Percentiles rank a stretch among this genome's conserved stretches.
These are phyloP conservation scores for Sarcophaga carnaria DNA, from an alignment of 2,888 invertebrate genomes.

Conservation along the genomic window DNA sequence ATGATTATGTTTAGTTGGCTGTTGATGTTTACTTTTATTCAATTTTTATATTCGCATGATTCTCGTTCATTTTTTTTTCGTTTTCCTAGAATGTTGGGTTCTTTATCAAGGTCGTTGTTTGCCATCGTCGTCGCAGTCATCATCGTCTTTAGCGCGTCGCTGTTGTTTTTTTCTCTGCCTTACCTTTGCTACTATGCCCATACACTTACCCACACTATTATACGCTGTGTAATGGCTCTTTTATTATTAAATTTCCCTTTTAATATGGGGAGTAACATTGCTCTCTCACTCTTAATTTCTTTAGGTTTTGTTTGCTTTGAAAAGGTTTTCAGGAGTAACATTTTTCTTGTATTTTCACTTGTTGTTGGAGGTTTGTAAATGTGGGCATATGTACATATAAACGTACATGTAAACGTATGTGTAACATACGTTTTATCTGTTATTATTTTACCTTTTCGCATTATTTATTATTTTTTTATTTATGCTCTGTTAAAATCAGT, in stretches of 20 bases:
- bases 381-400: too few species aligned
- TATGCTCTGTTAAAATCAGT: background rate
- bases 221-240: background rate
- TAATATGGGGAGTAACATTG: background rate
- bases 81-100: slow-evolving; percentile 55
- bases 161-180: slow-evolving; percentile 34
- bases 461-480: background rate
- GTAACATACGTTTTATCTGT: background rate
- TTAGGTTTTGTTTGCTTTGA: background rate
- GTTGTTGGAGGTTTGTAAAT: too few species aligned
- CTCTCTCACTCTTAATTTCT: background rate
- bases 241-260: slow-evolving; percentile 23
- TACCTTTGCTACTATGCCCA: background rate
- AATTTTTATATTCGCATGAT: background rate
- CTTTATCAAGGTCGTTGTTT: slow-evolving; percentile 80
- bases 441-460: background rate
- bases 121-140: slow-evolving; percentile 71
- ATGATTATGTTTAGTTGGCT: slow-evolving; percentile 48
- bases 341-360: background rate
- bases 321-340: background rate
- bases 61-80: background rate
- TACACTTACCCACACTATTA: background rate
- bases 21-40: slow-evolving; percentile 21
- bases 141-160: slow-evolving; percentile 27
- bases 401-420: background rate